Evolutionary conservation across 2,888 invertebrate genomes (phyloP).

Genomic region (Latrodectus elegans): DNA sequence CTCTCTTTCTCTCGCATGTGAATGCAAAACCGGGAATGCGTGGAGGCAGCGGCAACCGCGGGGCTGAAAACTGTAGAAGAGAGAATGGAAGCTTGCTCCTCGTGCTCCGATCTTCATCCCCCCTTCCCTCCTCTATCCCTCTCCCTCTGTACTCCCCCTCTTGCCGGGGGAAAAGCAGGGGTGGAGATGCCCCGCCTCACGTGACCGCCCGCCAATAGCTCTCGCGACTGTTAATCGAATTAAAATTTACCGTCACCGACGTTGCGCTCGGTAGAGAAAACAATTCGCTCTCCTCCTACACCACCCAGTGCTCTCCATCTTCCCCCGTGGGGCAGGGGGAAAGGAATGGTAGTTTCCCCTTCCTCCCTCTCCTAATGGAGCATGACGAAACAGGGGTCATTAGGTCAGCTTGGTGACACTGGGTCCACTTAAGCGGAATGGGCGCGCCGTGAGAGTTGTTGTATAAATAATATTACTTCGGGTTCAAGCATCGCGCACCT

Average conservation of each 20-base stretch:
- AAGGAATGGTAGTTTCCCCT: background rate
- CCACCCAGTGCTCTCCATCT: constrained; percentile 34
- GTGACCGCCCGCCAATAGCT: constrained; percentile 68
- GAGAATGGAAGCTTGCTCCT: constrained; percentile 58
- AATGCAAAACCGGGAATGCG: background rate
- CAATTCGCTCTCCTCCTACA: constrained; percentile 33
- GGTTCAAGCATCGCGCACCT: constrained; percentile 26
- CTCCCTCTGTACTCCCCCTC: constrained; percentile 6
- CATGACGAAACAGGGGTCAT: constrained; percentile 65
- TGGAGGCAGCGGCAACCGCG: constrained; percentile 44
- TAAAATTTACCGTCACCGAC: constrained; percentile 70
- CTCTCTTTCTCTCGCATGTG: constrained; percentile 29
- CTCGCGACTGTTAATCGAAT: constrained; percentile 70
- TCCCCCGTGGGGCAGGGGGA: constrained; percentile 23
- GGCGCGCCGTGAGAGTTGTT: constrained; percentile 26
- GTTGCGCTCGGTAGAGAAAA: constrained; percentile 51
- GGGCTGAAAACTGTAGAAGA: constrained; percentile 56
- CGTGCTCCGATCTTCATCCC: constrained; percentile 52
- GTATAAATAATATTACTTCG: constrained; percentile 55
- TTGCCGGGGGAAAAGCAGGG: constrained; percentile 13
- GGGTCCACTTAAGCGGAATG: constrained; percentile 39
- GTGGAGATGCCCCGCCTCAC: constrained; percentile 53
- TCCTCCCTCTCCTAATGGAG: constrained; percentile 54
- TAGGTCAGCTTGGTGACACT: constrained; percentile 66
- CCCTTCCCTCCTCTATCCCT: background rate